Evolutionary conservation across 2,888 invertebrate species (phyloP), one percentile per base, ranked within the genome.

Genomic region (Zonitis immaculata): DNA sequence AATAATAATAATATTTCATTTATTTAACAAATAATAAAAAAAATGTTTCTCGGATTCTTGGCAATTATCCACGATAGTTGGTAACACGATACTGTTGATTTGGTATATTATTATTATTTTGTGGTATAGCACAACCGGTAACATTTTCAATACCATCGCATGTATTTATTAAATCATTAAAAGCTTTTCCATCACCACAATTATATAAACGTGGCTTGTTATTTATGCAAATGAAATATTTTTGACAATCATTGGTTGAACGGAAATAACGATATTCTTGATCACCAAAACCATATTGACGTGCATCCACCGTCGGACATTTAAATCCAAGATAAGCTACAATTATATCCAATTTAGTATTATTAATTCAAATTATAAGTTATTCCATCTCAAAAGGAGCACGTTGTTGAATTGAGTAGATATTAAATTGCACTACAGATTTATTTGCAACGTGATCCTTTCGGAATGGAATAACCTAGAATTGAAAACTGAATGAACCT

Each of bases 131-230:
- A 73, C 93, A 93, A 57, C 82, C 83, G 3, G 85, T 81, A 9
- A 92, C 89, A 71, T 90, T 88, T 62, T 89, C 89, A 46, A 86
- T 83, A 3, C 84, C 86, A 47, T 91, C 89, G 67, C 93, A 94
- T 26, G 82, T 76, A 46, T 82, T 82, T 1, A 81, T 82, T 42
- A 85, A 75, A 11, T 88, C 86, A 69, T 91, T 91, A 74, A 88
- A 94, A 2, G 88, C 92, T 18, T 82, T 80, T 58, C 86, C 88
- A 52, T 85, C 84, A 1, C 88, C 89, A 66, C 94, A 94, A 55
- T 82, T 82, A 58, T 87, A 82, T 26, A 88, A 79, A 18, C 93
- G 80, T 0, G 93, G 93, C 39, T 81, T 82, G 12, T 83, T 83
- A 43, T 85, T 81, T 7, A 91, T 79, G 70, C 93, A 93, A 47